Evolutionary conservation across 1,140 invertebrate genomes (phyloP), one percentile per base, ranked within the genome.

Genomic region (Drosophila aff.): DNA sequence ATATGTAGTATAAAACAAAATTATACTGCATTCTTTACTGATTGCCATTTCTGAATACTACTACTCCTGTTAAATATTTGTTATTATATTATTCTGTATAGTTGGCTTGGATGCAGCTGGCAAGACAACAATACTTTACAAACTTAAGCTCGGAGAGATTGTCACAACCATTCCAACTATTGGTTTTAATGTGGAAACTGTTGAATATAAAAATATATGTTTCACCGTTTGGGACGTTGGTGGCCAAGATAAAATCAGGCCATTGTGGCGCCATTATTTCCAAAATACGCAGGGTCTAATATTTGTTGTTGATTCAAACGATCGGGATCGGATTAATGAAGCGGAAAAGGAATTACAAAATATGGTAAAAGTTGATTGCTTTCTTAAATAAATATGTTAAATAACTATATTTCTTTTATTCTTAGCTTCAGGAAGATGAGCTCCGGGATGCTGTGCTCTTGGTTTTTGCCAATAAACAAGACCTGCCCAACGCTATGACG

Each of bases 381-480:
- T 36, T 1, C 5, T 26, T 15, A 95, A 83, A 95, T 15, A 15
- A 47, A 18, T n/a, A 50, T 31, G 33, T 13, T 18, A 8, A 40
- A 6, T 10, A 16, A 8, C 26, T 46, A 21, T 41, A 11, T 58
- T 33, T 67, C 21, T 66, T 60, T 40, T 77, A 47, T 72, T 92
- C 93, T 28, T 76, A 95, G 95, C 91, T 97, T 55, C 96, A 96
- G 93, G 99, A 99, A 94, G 99, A 99, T 94, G 99, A 99, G 93
- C 94, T 99, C 2, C 95, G 98, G 91, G 98, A 99, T 94, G 98
- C 99, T 38, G 97, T 99, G 9, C 95, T 99, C 16, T 94, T 99
- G 75, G 97, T 99, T 33, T 99, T 99, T 95, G 99, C 99, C 28
- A 99, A 99, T 94, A 99, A 99, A 94, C 99, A 99, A 94, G 99